Conservation (phyloP, 2,888 invertebrate species). For the Ametastegia equiseti region DNA sequence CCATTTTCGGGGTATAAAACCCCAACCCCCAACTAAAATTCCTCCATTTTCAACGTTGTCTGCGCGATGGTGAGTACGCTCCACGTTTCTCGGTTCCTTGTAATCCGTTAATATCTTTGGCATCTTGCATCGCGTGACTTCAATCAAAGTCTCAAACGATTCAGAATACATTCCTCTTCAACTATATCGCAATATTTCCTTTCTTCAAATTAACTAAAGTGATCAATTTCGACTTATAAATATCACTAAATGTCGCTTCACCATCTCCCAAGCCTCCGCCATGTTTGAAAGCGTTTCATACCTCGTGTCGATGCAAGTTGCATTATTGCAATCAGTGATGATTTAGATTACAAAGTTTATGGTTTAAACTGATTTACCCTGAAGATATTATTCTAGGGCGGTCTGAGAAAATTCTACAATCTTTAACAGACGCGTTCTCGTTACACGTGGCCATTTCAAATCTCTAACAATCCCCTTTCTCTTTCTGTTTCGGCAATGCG, state of each 20-base stretch:
- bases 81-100: neutral
- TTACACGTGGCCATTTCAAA: neutral
- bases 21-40: slow-evolving; percentile 19
- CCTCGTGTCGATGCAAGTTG: slow-evolving; percentile 17
- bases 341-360: slow-evolving; percentile 82
- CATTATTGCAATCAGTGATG: slow-evolving; percentile 77
- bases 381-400: slow-evolving; percentile 86
- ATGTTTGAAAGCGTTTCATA: neutral
- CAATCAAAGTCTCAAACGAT: neutral
- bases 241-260: neutral
- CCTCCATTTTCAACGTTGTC: slow-evolving; percentile 67
- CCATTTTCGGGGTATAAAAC: slow-evolving; percentile 57
- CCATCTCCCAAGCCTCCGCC: neutral
- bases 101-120: slow-evolving; percentile 53
- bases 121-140: slow-evolving; percentile 49
- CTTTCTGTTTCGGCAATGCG: neutral
- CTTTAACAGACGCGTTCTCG: slow-evolving; percentile 49
- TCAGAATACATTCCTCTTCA: neutral
- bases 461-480: neutral
- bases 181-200: neutral
- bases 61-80: slow-evolving; percentile 64
- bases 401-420: slow-evolving; percentile 79
- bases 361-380: slow-evolving; percentile 83
- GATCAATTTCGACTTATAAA: neutral
- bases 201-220: neutral